A percentile compares a stretch with the other conserved stretches of the same genome.
phyloP scores from a whole-genome alignment of 2,113 vertebrate species.

The Planiliza haematocheilus region DNA sequence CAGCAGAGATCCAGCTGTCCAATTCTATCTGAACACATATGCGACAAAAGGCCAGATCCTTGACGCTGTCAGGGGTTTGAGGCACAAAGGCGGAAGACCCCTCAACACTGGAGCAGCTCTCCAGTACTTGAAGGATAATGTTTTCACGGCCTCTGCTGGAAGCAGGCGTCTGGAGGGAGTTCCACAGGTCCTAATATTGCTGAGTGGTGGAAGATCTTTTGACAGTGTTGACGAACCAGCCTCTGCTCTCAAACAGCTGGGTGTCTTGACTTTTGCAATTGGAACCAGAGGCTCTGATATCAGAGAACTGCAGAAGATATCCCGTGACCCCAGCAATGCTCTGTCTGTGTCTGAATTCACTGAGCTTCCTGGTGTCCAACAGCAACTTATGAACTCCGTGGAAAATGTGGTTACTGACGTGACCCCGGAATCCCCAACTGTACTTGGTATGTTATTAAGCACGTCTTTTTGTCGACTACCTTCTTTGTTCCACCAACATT shows the following conservation, averaged over 20 bases:
- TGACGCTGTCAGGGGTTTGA: slow-evolving; percentile 40
- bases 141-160: slow-evolving; percentile 85
- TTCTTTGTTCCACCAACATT: too few relatives aligned
- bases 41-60: slow-evolving; percentile 43
- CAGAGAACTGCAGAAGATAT: slow-evolving; percentile 48
- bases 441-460: not conserved
- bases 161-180: slow-evolving; percentile 85
- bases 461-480: not conserved
- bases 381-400: slow-evolving; percentile 1
- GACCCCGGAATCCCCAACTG: not conserved
- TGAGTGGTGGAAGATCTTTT: slow-evolving; percentile 65
- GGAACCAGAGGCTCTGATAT: slow-evolving; percentile 67
- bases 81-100: slow-evolving; percentile 65
- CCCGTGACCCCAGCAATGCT: slow-evolving; percentile 41
- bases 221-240: slow-evolving; percentile 66
- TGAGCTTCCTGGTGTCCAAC: slow-evolving; percentile 61
- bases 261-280: slow-evolving; percentile 48
- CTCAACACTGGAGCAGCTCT: slow-evolving; percentile 86
- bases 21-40: slow-evolving; percentile 73
- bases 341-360: slow-evolving; percentile 70
- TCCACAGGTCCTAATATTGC: slow-evolving; percentile 82
- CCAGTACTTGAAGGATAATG: slow-evolving; percentile 76
- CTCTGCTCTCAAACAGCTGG: slow-evolving; percentile 63
- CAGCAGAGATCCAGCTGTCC: slow-evolving; percentile 60
- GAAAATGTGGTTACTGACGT: not conserved